phyloP scores from a whole-genome alignment of 2,113 vertebrate genomes.

The Noctilio leporinus region DNA sequence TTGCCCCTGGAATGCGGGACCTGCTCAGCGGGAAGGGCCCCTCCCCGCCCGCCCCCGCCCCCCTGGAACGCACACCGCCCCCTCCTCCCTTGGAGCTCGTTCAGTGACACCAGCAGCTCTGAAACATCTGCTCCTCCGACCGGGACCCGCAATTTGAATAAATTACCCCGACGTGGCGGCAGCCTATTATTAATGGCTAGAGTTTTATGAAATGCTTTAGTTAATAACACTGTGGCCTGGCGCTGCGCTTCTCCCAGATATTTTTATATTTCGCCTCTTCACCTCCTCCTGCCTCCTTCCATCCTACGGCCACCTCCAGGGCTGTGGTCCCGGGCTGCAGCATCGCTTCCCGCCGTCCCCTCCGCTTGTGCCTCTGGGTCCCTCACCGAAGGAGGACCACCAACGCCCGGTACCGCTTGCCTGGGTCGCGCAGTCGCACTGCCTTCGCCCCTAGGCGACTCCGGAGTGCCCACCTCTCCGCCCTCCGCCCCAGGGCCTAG shows the following conservation, averaged over 20 bases:
- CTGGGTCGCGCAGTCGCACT: slow-evolving; percentile 40
- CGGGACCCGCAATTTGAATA: slow-evolving; percentile 83
- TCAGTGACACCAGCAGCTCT: slow-evolving; percentile 77
- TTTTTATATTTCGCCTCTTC: slow-evolving; percentile 66
- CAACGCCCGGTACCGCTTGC: slow-evolving; percentile 62
- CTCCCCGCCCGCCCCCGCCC: neutral
- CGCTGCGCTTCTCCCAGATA: slow-evolving; percentile 70
- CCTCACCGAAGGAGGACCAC: neutral
- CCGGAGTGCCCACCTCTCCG: fast-evolving
- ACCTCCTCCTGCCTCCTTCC: slow-evolving; percentile 15
- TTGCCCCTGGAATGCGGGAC: slow-evolving; percentile 43
- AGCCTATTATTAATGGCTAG: slow-evolving; percentile 80
- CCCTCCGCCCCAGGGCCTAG: neutral
- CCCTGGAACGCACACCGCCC: neutral
- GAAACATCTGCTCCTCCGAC: slow-evolving; percentile 83
- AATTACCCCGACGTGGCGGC: slow-evolving; percentile 82
- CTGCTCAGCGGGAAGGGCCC: slow-evolving; percentile 13
- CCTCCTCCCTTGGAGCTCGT: slow-evolving; percentile 76
- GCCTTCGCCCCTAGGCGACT: slow-evolving; percentile 54
- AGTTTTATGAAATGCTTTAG: slow-evolving; percentile 81
- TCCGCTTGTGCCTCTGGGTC: neutral
- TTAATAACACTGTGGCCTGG: slow-evolving; percentile 75
- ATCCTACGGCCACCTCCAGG: neutral
- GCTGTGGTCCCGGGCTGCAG: neutral
- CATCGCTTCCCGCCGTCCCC: neutral